Evolutionary conservation across 2,113 vertebrate genomes (phyloP).

Genomic region (Alosa alosa): DNA sequence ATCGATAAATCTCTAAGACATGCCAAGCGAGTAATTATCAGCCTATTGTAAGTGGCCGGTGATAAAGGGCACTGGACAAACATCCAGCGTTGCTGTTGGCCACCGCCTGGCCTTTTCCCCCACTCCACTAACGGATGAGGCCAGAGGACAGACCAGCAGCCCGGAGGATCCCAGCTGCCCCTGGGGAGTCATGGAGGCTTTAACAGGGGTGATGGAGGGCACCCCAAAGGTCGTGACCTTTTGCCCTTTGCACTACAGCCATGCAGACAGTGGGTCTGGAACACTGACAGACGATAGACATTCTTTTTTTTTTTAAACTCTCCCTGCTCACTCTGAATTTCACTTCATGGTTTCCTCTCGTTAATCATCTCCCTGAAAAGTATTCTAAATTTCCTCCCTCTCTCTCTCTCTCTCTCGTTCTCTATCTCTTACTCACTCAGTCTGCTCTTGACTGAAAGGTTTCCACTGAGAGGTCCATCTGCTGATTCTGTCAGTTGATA

Average conservation of each 20-base stretch:
- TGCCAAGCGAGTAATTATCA: slow-evolving; percentile 11
- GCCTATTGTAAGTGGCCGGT: neutral
- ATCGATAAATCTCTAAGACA: slow-evolving; percentile 6
- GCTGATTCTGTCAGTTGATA: slow-evolving; percentile 2
- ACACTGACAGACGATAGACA: neutral
- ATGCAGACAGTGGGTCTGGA: slow-evolving; percentile 42
- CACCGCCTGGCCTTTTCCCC: neutral
- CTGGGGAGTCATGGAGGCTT: slow-evolving; percentile 49
- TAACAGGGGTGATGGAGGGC: slow-evolving; percentile 48
- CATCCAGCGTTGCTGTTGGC: slow-evolving; percentile 3
- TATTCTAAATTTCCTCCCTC: neutral
- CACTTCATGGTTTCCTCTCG: neutral
- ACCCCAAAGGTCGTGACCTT: slow-evolving; percentile 50
- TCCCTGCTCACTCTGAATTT: neutral
- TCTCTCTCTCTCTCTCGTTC: neutral
- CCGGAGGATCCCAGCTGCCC: slow-evolving; percentile 31
- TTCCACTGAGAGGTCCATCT: neutral
- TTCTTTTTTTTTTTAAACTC: neutral
- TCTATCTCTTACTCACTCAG: neutral
- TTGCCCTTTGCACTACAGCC: slow-evolving; percentile 43
- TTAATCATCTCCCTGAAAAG: slow-evolving; percentile 12
- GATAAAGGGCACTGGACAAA: neutral
- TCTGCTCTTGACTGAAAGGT: neutral
- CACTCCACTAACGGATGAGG: neutral
- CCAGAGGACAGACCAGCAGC: slow-evolving; percentile 35